phyloP scores from a whole-genome alignment of 2,888 invertebrate species.

The Pterobdella sp. region DNA sequence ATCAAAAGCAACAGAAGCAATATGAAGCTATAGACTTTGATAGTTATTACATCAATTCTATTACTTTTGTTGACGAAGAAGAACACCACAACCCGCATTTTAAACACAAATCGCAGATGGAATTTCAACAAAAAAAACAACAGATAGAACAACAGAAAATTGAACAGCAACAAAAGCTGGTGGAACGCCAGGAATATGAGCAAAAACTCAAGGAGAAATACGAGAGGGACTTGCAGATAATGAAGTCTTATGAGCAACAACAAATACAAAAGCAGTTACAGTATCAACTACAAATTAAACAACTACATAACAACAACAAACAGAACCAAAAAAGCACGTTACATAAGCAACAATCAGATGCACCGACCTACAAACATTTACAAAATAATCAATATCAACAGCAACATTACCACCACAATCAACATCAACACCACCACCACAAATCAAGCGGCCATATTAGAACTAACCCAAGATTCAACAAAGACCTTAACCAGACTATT shows the following conservation, averaged over 20 bases:
- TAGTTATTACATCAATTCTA: no score
- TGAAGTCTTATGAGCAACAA: not conserved
- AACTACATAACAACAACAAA: no score
- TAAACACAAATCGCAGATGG: not conserved
- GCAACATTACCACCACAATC: not conserved
- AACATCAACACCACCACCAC: not conserved
- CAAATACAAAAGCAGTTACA: not conserved
- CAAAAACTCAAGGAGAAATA: no score
- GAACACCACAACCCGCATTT: not conserved
- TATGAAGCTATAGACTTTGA: not conserved
- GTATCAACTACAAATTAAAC: not conserved
- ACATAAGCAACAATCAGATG: no score
- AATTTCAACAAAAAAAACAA: not conserved
- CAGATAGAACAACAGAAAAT: not conserved
- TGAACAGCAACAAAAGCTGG: no score
- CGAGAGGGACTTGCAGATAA: no score
- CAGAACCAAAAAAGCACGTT: no score
- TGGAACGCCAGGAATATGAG: no score
- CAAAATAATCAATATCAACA: not conserved
- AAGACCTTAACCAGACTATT: not conserved
- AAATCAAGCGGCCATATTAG: not conserved
- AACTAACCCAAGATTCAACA: conserved; percentile 1
- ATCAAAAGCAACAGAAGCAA: not conserved
- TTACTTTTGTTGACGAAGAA: no score
- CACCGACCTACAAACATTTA: no score